Evolutionary conservation across 2,113 vertebrate genomes (phyloP).

Genomic region (Salvelinus sp.): DNA sequence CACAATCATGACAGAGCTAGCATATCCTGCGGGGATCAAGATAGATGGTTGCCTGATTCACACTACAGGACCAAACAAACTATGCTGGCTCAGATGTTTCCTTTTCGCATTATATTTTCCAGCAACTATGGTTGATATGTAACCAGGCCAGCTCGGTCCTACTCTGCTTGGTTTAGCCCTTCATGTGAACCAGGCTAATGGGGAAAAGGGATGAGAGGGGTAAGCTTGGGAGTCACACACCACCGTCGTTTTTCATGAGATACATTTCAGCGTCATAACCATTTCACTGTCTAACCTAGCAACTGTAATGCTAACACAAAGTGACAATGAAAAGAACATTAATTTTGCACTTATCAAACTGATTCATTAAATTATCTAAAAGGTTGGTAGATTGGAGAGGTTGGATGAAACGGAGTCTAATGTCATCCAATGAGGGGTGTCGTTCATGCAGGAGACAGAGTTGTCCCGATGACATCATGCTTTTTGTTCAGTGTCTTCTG

Average conservation of each 20-base stretch:
- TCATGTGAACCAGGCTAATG: neutral
- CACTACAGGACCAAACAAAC: too few relatives aligned
- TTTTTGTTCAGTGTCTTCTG: constrained; percentile 69
- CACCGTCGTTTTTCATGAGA: neutral
- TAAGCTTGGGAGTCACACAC: too few relatives aligned
- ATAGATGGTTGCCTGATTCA: neutral
- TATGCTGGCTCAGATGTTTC: too few relatives aligned
- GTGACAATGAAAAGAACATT: too few relatives aligned
- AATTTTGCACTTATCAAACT: neutral
- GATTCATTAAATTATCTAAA: neutral
- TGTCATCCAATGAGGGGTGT: constrained; percentile 70
- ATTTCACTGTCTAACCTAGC: neutral
- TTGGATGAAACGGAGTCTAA: constrained; percentile 44
- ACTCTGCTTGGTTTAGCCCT: neutral
- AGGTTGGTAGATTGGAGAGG: neutral
- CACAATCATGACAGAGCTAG: neutral
- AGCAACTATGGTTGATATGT: too few relatives aligned
- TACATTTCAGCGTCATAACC: neutral
- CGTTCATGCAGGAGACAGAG: constrained; percentile 48
- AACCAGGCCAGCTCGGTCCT: neutral
- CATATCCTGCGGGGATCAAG: neutral
- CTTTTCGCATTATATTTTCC: too few relatives aligned
- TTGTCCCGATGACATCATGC: constrained; percentile 69
- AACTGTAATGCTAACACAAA: neutral
- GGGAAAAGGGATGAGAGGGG: neutral